These are phyloP conservation scores for Heliconius hewitsoni DNA, from an alignment of 1,140 invertebrate genomes.

Conservation along the genomic window DNA sequence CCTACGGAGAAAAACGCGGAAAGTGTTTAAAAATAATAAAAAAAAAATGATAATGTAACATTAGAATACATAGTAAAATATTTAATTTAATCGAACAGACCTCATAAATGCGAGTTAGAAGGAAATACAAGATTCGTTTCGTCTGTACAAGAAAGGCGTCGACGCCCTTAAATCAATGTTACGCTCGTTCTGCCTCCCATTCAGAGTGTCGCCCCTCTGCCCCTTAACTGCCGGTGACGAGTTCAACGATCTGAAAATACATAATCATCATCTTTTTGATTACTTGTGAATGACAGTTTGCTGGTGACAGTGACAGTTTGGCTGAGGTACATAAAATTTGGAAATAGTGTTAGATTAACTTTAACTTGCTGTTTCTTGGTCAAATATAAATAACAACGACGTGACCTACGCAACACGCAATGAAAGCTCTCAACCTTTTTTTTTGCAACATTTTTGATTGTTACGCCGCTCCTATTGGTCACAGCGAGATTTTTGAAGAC, in stretches of 20 bases:
- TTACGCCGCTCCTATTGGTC: no score
- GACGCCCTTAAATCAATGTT: slow-evolving; percentile 50
- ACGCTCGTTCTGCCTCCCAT: slow-evolving; percentile 48
- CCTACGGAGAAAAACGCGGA: no score
- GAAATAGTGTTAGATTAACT: no score
- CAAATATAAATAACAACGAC: no score
- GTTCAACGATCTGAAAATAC: slow-evolving; percentile 47
- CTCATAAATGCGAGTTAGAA: background rate
- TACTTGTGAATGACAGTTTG: background rate
- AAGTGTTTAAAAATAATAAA: background rate
- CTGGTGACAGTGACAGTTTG: no score
- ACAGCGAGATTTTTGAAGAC: no score
- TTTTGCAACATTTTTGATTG: no score
- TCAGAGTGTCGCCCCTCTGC: slow-evolving; percentile 47
- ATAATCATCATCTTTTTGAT: background rate
- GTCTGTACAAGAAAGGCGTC: slow-evolving; percentile 28
- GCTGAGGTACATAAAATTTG: no score
- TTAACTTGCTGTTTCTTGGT: no score
- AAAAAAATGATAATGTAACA: background rate
- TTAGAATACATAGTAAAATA: background rate
- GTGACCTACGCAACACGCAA: no score
- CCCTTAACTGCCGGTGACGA: slow-evolving; percentile 52
- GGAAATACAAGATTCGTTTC: slow-evolving; percentile 3
- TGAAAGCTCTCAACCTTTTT: no score
- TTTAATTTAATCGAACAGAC: background rate